Evolutionary conservation across 30 jellyfish, hydroid and myxozoan species (phyloP).

Genomic region (Nemopilema nomurai): DNA sequence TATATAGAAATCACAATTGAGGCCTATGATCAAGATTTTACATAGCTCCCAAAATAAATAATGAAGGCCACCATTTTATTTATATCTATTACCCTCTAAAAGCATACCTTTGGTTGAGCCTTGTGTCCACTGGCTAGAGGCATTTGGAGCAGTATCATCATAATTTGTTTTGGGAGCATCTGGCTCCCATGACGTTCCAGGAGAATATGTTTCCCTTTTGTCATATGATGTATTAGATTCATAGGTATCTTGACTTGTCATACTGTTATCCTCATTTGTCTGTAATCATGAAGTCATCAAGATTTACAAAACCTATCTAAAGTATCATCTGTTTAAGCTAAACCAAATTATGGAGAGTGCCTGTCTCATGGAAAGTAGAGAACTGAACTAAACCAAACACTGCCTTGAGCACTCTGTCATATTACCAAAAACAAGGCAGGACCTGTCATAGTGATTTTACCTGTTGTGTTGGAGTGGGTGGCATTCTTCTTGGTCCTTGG

Average conservation of each 20-base stretch:
- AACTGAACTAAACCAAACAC: too few species aligned
- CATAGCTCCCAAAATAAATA: too few species aligned
- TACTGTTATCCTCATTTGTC: not conserved
- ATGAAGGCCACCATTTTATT: too few species aligned
- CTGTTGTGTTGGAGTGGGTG: conserved; percentile 28
- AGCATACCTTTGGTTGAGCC: conserved; percentile 2
- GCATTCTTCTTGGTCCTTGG: conserved; percentile 59
- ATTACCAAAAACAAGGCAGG: not conserved
- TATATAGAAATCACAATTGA: too few species aligned
- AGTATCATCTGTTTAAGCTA: not conserved
- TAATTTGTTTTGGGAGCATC: conserved; percentile 10
- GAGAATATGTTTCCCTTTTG: conserved; percentile 59
- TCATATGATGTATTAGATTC: conserved; percentile 58
- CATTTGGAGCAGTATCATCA: conserved; percentile 6
- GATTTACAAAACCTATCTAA: not conserved
- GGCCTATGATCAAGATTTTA: too few species aligned
- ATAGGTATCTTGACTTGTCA: not conserved
- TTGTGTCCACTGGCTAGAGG: conserved; percentile 25
- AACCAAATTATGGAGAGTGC: too few species aligned
- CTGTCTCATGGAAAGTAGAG: too few species aligned
- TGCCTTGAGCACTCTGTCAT: too few species aligned
- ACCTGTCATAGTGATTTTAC: conserved; percentile 3
- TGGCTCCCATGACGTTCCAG: conserved; percentile 58
- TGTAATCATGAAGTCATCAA: not conserved
- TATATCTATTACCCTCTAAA: not conserved